Conservation (phyloP, 2,888 invertebrate species). For the Mesopsocus fuscifrons region DNA sequence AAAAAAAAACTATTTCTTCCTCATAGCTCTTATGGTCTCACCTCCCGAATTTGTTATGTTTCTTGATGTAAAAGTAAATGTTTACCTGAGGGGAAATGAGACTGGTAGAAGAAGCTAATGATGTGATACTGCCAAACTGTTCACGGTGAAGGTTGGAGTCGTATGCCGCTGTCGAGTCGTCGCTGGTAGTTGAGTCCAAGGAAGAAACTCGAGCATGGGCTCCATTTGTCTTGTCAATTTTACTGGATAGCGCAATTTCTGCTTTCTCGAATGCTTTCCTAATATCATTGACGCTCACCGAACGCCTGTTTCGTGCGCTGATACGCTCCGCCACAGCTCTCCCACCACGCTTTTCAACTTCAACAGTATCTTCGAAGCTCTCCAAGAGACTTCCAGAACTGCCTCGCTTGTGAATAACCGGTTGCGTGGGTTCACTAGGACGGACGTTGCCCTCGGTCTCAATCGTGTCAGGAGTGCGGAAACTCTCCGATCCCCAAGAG, state of each 20-base stretch:
- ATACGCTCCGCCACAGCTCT: background rate
- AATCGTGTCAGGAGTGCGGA: background rate
- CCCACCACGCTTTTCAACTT: slow-evolving; percentile 11
- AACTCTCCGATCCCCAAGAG: background rate
- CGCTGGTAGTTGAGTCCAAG: slow-evolving; percentile 32
- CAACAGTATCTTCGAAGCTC: background rate
- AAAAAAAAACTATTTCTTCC: no score
- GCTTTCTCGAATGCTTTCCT: slow-evolving; percentile 35
- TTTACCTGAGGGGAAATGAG: slow-evolving; percentile 33
- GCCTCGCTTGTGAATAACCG: background rate
- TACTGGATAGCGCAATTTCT: slow-evolving; percentile 21
- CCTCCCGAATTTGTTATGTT: no score
- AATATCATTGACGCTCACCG: slow-evolving; percentile 34
- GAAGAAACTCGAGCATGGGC: slow-evolving; percentile 30
- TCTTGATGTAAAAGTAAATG: slow-evolving; percentile 6
- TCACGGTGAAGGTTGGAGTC: slow-evolving; percentile 23
- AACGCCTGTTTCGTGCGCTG: slow-evolving; percentile 16
- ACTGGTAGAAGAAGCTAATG: slow-evolving; percentile 34
- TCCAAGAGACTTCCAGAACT: background rate
- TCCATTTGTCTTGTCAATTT: slow-evolving; percentile 13
- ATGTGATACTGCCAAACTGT: slow-evolving; percentile 35
- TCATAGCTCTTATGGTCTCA: no score
- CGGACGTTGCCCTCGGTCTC: background rate
- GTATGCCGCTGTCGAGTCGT: slow-evolving; percentile 24
- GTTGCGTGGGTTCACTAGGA: background rate